Evolutionary conservation across 2,113 vertebrate species (phyloP).

Genomic region (Mobula hypostoma): DNA sequence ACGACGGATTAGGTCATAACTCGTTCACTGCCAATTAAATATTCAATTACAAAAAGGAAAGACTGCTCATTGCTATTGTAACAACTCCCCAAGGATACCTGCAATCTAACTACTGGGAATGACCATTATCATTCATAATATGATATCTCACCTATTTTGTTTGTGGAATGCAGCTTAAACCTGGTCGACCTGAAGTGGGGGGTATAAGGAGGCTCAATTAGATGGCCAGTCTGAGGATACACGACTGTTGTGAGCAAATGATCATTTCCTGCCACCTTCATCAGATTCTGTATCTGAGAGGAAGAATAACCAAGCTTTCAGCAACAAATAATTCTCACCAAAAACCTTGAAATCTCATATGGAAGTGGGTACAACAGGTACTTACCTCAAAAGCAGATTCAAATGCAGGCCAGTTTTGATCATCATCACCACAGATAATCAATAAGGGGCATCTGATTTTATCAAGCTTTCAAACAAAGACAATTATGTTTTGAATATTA

Average conservation of each 20-base stretch:
- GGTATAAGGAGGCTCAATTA: conserved; percentile 59
- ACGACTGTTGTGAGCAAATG: conserved; percentile 54
- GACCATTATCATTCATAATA: not conserved
- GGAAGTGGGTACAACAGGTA: not conserved
- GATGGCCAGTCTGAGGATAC: conserved; percentile 56
- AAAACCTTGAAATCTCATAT: not conserved
- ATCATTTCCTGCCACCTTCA: conserved; percentile 55
- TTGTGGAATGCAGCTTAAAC: not conserved
- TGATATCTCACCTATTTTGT: not conserved
- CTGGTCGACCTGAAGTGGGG: conserved; percentile 39
- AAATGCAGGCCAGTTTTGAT: conserved; percentile 56
- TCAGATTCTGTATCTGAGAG: conserved; percentile 57
- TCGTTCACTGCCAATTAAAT: too few species aligned
- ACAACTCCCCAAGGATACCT: too few species aligned
- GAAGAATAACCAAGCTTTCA: not conserved
- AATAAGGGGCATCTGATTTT: conserved; percentile 54
- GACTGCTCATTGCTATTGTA: not conserved
- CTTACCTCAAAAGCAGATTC: conserved; percentile 60
- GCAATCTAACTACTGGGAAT: not conserved
- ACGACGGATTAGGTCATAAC: too few species aligned
- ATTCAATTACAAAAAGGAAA: not conserved
- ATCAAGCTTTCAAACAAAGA: conserved; percentile 50
- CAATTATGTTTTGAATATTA: not conserved
- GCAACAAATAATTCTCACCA: not conserved
- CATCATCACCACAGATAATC: conserved; percentile 58